A percentile compares a stretch with the other conserved stretches of the same genome.
Evolutionary conservation across 2,113 vertebrate species (phyloP).

Genomic region (Philantomba maxwellii): DNA sequence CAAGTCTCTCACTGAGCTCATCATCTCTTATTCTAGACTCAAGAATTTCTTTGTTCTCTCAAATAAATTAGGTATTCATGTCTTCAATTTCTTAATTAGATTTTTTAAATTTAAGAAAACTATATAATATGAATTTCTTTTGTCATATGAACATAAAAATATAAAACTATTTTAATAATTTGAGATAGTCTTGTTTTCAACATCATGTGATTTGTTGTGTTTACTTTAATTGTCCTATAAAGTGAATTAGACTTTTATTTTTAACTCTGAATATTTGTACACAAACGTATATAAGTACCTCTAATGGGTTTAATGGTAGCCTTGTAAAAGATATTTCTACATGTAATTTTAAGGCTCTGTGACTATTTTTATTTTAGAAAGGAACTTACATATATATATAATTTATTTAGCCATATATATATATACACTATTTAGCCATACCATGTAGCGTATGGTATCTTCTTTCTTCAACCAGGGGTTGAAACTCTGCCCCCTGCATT

Average conservation of each 20-base stretch:
- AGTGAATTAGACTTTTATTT: background rate
- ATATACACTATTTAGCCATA: background rate
- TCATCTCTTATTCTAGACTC: background rate
- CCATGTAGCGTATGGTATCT: background rate
- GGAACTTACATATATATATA: background rate
- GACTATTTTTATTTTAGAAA: background rate
- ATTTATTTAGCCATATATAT: background rate
- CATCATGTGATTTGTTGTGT: background rate
- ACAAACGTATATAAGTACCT: fast-evolving
- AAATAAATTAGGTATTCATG: background rate
- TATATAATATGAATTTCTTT: background rate
- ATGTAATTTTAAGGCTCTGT: background rate
- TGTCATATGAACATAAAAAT: background rate
- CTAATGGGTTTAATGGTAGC: background rate
- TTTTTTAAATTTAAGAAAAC: background rate
- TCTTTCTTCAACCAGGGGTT: background rate
- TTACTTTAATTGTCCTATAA: background rate
- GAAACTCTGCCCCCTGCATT: background rate
- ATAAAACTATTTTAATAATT: background rate
- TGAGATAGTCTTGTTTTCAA: background rate
- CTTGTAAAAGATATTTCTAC: background rate
- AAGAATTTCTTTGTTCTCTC: background rate
- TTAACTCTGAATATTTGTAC: background rate
- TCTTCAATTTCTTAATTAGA: background rate
- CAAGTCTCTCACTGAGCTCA: background rate